Percentiles rank a stretch among this genome's conserved stretches.
Evolutionary conservation across 1,140 invertebrate species (phyloP).

Genomic region (Physella acuta): DNA sequence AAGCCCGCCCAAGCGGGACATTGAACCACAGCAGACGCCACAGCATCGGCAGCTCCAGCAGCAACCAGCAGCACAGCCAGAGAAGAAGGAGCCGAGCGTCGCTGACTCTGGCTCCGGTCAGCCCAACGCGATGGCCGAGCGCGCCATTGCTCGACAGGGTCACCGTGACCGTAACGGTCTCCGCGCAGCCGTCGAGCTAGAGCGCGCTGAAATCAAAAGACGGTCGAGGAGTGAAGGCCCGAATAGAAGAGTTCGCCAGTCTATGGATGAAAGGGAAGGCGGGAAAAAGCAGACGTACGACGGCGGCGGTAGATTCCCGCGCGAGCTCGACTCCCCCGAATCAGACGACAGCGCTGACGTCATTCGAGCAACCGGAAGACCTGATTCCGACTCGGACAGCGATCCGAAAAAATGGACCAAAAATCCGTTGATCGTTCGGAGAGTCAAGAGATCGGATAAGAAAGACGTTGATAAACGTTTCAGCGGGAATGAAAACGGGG

Average conservation of each 20-base stretch:
- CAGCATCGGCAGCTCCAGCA: conserved; percentile 9
- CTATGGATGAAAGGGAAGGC: conserved; percentile 25
- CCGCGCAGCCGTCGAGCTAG: conserved; percentile 15
- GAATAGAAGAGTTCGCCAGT: conserved; percentile 24
- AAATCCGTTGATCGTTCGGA: conserved; percentile 44
- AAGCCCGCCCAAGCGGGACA: conserved; percentile 8
- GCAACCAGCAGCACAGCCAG: conserved; percentile 20
- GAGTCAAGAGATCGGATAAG: conserved; percentile 33
- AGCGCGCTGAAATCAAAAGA: conserved; percentile 34
- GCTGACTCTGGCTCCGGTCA: neutral
- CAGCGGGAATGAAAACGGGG: conserved; percentile 19
- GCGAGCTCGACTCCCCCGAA: conserved; percentile 5
- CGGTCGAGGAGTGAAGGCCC: conserved; percentile 50
- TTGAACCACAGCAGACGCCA: neutral
- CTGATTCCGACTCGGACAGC: conserved; percentile 44
- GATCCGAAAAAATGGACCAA: conserved; percentile 46
- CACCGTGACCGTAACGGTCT: conserved; percentile 11
- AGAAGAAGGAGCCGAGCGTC: conserved; percentile 5
- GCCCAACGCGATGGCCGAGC: conserved; percentile 37
- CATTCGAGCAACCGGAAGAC: conserved; percentile 26
- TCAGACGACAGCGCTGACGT: conserved; percentile 33
- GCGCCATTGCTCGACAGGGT: conserved; percentile 30
- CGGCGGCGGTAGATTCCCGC: conserved; percentile 20
- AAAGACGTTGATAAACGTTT: conserved; percentile 35
- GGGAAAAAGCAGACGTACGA: conserved; percentile 16